Conservation (phyloP, 1,140 invertebrate genomes). For the Penaeus vannamei region DNA sequence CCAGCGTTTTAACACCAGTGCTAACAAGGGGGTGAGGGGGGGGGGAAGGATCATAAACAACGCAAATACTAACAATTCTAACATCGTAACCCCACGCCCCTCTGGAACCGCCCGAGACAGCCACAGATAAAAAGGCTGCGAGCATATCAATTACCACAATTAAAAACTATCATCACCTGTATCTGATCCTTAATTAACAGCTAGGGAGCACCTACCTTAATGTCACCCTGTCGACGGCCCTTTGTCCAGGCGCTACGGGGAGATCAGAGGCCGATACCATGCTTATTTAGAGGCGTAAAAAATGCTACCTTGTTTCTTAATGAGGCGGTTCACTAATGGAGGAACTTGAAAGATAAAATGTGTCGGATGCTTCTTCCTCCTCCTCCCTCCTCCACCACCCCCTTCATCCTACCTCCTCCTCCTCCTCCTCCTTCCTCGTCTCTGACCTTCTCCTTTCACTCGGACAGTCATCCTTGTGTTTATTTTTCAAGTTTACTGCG, state of each 20-base stretch:
- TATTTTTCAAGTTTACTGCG: too few relatives aligned
- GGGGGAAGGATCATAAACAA: too few relatives aligned
- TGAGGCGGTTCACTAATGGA: constrained; percentile 61
- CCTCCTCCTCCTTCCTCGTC: background rate
- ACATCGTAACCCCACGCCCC: too few relatives aligned
- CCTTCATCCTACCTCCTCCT: background rate
- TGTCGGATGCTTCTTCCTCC: background rate
- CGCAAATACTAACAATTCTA: too few relatives aligned
- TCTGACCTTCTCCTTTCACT: too few relatives aligned
- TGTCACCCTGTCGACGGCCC: constrained; percentile 58
- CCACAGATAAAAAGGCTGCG: too few relatives aligned
- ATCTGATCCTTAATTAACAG: constrained; percentile 65
- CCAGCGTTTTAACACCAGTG: too few relatives aligned
- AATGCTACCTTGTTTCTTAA: constrained; percentile 50
- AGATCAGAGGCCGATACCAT: constrained; percentile 56
- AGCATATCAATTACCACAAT: constrained; percentile 62
- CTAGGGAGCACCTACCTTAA: constrained; percentile 57
- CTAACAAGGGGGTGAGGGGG: too few relatives aligned
- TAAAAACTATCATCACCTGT: constrained; percentile 52
- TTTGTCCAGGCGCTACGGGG: constrained; percentile 56
- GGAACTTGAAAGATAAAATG: constrained; percentile 41
- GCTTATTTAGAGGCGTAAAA: constrained; percentile 56
- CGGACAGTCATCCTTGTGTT: too few relatives aligned
- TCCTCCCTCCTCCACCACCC: background rate
- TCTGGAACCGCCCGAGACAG: too few relatives aligned